Conservation (phyloP, 2,797 vertebrate genomes). For the Molossus molossus region DNA sequence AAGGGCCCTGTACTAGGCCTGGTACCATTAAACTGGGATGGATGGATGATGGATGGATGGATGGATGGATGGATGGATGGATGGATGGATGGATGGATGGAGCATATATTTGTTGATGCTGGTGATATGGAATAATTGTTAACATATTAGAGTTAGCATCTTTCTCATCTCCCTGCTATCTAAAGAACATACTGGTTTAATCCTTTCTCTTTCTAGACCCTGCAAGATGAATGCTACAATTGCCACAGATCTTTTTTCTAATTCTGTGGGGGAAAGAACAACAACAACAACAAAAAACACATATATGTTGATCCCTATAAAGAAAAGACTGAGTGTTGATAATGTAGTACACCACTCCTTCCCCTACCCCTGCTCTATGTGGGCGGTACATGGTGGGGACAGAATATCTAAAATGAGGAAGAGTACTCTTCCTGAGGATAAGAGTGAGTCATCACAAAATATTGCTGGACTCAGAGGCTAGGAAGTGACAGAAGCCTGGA, state of each 20-base stretch:
- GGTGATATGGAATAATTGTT: background rate
- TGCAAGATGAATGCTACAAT: background rate
- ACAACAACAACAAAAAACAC: background rate
- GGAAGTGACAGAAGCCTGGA: background rate
- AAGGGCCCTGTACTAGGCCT: background rate
- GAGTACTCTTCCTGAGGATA: background rate
- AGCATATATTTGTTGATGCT: background rate
- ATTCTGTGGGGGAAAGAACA: background rate
- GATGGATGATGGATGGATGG: background rate
- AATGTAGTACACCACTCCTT: background rate
- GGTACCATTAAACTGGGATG: background rate
- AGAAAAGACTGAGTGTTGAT: background rate
- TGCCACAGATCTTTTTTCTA: conserved; percentile 2
- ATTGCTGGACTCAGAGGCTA: background rate
- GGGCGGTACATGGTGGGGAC: background rate
- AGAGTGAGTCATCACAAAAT: background rate
- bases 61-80: background rate
- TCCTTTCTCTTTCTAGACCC: background rate
- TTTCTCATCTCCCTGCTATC: background rate
- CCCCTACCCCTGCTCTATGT: background rate
- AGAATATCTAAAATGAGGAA: background rate
- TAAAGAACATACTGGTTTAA: background rate
- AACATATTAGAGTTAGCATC: background rate
- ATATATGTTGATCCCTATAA: background rate
- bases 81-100: background rate